phyloP scores from a whole-genome alignment of 2,888 invertebrate genomes.

The Petrolisthes manimaculis region DNA sequence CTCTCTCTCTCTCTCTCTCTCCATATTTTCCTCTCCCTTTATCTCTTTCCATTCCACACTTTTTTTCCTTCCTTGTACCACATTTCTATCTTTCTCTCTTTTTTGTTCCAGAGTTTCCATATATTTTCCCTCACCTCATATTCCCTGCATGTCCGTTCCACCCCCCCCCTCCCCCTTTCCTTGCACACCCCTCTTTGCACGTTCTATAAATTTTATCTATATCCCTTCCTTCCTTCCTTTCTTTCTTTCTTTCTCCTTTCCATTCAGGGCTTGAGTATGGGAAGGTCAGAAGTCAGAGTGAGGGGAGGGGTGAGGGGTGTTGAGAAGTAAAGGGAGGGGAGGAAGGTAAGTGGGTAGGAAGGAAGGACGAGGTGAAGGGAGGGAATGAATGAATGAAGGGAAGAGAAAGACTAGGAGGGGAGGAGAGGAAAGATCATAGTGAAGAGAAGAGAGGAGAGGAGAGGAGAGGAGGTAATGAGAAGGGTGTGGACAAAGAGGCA shows the following conservation, averaged over 20 bases:
- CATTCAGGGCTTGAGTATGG: too few species aligned
- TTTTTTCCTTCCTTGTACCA: background rate
- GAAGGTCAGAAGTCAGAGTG: background rate
- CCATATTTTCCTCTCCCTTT: background rate
- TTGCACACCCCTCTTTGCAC: background rate
- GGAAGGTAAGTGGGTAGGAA: background rate
- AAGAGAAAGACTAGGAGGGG: background rate
- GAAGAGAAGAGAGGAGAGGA: background rate
- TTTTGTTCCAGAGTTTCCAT: background rate
- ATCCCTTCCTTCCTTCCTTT: conserved; percentile 11
- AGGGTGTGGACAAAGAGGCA: background rate
- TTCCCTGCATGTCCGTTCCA: background rate
- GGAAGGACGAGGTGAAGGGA: background rate
- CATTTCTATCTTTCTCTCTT: too few species aligned
- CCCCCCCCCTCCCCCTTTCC: background rate
- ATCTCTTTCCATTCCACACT: background rate
- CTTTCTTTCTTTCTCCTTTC: conserved; percentile 2
- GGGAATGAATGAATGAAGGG: background rate
- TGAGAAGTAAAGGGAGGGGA: background rate
- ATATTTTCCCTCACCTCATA: background rate
- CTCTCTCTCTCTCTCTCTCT: background rate
- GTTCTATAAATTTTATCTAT: background rate
- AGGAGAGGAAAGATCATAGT: background rate
- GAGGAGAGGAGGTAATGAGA: background rate
- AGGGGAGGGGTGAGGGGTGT: background rate